Evolutionary conservation across 2,888 invertebrate species (phyloP).

Genomic region (Arctia plantaginis): DNA sequence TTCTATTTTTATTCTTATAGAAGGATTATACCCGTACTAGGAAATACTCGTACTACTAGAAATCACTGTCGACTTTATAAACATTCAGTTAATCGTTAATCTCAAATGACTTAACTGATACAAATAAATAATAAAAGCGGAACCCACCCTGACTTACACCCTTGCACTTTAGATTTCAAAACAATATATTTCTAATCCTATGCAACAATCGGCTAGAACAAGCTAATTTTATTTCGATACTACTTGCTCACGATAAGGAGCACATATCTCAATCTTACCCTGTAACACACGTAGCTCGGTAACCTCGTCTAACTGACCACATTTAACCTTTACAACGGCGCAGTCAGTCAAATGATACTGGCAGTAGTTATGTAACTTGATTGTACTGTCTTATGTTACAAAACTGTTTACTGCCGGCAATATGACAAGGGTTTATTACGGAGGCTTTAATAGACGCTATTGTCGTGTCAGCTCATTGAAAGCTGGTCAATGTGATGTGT

Average conservation of each 20-base stretch:
- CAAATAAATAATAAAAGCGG: not conserved
- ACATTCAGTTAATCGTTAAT: not conserved
- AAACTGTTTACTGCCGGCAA: constrained; percentile 28
- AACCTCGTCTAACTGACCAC: constrained; percentile 16
- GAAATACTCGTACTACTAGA: too few relatives aligned
- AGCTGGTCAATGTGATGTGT: not conserved
- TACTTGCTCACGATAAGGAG: constrained; percentile 7
- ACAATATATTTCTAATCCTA: not conserved
- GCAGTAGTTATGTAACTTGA: constrained; percentile 39
- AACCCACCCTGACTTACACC: not conserved
- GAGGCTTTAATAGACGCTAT: constrained; percentile 8
- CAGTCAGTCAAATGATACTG: constrained; percentile 30
- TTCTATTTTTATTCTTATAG: not conserved
- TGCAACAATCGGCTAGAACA: not conserved
- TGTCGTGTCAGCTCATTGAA: constrained; percentile 9
- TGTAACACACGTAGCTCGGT: constrained; percentile 19
- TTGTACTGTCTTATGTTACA: constrained; percentile 28
- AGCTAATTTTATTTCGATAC: not conserved
- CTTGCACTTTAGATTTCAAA: not conserved
- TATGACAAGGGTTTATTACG: constrained; percentile 20
- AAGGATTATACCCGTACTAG: too few relatives aligned
- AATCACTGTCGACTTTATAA: too few relatives aligned
- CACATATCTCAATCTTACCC: constrained; percentile 8
- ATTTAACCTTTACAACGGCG: constrained; percentile 34
- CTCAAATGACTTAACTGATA: not conserved